Evolutionary conservation across 2,113 vertebrate genomes (phyloP).

Genomic region (Oreochromis niloticus): DNA sequence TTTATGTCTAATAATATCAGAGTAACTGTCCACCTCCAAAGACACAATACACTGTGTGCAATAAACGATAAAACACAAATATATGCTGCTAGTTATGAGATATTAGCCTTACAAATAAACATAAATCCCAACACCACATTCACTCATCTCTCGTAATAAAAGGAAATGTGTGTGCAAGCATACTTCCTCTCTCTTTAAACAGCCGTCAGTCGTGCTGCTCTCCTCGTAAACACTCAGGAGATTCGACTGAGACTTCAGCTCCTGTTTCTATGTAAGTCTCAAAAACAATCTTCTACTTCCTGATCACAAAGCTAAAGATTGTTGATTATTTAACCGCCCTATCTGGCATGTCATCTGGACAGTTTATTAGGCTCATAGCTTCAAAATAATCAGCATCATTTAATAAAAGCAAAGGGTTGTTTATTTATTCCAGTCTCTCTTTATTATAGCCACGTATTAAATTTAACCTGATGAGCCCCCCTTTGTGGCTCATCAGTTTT

Average conservation of each 20-base stretch:
- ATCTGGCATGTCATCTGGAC: neutral
- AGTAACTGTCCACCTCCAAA: neutral
- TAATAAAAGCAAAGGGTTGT: neutral
- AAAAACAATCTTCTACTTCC: neutral
- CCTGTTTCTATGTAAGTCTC: neutral
- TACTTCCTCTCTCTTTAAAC: neutral
- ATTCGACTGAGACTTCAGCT: neutral
- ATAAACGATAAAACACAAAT: neutral
- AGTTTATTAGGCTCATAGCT: neutral
- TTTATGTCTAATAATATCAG: neutral
- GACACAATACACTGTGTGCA: neutral
- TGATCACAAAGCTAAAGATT: neutral
- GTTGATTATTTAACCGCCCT: neutral
- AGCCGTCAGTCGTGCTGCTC: neutral
- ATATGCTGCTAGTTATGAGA: neutral
- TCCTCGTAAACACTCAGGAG: neutral
- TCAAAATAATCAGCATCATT: neutral
- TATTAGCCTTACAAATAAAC: neutral
- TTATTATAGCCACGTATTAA: neutral
- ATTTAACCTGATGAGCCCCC: neutral
- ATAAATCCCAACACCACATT: neutral
- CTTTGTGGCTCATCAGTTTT: neutral
- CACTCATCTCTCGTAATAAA: neutral
- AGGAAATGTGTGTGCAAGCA: neutral
- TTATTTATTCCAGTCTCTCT: neutral